These are phyloP conservation scores for Charaxes varanes DNA, from an alignment of 1,140 invertebrate species.

Conservation along the genomic window DNA sequence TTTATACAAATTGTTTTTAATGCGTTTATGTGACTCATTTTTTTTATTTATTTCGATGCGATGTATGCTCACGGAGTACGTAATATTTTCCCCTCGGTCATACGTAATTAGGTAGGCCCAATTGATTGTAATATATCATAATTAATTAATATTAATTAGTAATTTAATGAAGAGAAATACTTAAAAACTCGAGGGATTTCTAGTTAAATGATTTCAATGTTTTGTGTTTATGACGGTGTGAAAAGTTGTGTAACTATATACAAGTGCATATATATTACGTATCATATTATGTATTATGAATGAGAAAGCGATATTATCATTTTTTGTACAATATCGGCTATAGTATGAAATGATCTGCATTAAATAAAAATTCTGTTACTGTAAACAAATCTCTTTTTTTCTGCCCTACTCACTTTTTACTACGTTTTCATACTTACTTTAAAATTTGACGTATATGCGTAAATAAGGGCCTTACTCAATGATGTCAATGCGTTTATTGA, in stretches of 20 bases:
- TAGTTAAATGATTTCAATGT: constrained; percentile 66
- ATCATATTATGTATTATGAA: constrained; percentile 49
- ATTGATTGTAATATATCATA: constrained; percentile 69
- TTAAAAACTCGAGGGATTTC: constrained; percentile 60
- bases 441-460: no score
- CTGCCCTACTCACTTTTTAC: constrained; percentile 5
- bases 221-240: constrained; percentile 67
- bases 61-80: constrained; percentile 59
- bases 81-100: constrained; percentile 63
- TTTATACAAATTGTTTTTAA: constrained; percentile 40
- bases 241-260: constrained; percentile 62
- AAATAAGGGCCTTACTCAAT: no score
- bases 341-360: constrained; percentile 67
- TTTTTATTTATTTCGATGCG: constrained; percentile 52
- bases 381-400: constrained; percentile 43
- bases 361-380: constrained; percentile 73
- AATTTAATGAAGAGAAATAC: constrained; percentile 57
- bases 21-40: constrained; percentile 20
- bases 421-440: no score
- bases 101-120: constrained; percentile 70
- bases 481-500: no score
- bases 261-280: constrained; percentile 48
- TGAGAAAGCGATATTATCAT: constrained; percentile 62
- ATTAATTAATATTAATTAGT: constrained; percentile 58
- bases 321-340: constrained; percentile 73